Evolutionary conservation across 2,797 vertebrate genomes (phyloP), one percentile per base, ranked within the genome.

Genomic region (Sciurus carolinensis): DNA sequence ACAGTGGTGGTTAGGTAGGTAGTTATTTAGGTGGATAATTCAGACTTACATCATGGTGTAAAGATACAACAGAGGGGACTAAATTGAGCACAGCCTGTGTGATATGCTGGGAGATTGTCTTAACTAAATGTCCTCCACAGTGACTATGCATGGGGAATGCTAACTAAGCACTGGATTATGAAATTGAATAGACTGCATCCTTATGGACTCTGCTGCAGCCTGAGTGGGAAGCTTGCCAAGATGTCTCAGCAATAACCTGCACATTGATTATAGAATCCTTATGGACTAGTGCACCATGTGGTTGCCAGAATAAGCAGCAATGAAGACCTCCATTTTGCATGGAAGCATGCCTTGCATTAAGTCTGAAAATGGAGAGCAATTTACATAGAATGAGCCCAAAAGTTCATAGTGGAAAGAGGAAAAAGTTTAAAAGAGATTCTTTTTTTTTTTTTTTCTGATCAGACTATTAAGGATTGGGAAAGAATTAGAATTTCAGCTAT

Each of bases 281-380:
- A 20, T 42, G 66, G 30, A 76, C 22, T 33, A 52, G 85, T 44
- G 4, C 5, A 54, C 18, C 73, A 30, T 10, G 6, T 5, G 42
- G 33, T 64, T 88, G 59, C 42, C 59, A 91, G 22, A 80, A 62
- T 7, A 30, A 84, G 52, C 33, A 83, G 20, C 57, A 67, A 1
- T 5, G 17, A 7, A 33, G 20, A 44, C 1, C 47, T 84, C 47
- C 24, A 44, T 22, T 42, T 87, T 28, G 30, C 42, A 9, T 59
- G 0, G 33, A 52, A 15, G 50, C 7, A 12, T 50, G 42, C 26
- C 10, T 93, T 71, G 44, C 39, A 75, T n/a, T 89, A n/a, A 39
- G 79, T 96, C 85, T n/a, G 50, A 20, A 57, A 54, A 85, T 69
- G 54, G n/a, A 84, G 73, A 71, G 75, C 59, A 33, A 28, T 39